A percentile compares a stretch with the other conserved stretches of the same genome.
Evolutionary conservation across 2,888 invertebrate genomes (phyloP).

Genomic region (Nymphalis urticae): DNA sequence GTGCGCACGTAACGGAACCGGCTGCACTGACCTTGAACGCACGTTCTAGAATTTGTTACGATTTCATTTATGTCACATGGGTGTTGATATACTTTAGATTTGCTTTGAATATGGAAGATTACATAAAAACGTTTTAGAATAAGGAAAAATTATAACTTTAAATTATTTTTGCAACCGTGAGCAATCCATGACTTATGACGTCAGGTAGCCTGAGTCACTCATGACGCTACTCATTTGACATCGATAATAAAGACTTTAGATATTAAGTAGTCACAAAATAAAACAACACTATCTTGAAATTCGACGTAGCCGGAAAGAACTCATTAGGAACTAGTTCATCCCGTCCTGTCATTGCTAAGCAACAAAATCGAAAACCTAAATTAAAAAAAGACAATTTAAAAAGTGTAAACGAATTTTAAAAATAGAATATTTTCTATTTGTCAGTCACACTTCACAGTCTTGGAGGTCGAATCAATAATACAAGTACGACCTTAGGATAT

Average conservation of each 20-base stretch:
- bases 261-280: too few species aligned
- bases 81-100: not conserved
- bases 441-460: conserved; percentile 20
- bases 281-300: too few species aligned
- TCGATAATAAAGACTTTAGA: too few species aligned
- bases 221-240: too few species aligned
- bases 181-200: too few species aligned
- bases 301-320: too few species aligned
- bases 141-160: too few species aligned
- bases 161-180: too few species aligned
- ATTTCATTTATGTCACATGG: conserved; percentile 26
- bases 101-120: conserved; percentile 7
- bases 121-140: too few species aligned
- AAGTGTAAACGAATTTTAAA: not conserved
- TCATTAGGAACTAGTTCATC: too few species aligned
- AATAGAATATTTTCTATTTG: conserved; percentile 9
- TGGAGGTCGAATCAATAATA: conserved; percentile 52
- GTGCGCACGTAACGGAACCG: conserved; percentile 48
- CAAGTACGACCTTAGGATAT: conserved; percentile 47
- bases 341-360: too few species aligned
- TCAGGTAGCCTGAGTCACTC: too few species aligned
- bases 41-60: conserved; percentile 31
- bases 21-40: conserved; percentile 48
- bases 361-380: not conserved
- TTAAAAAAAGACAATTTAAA: not conserved